A percentile compares a stretch with the other conserved stretches of the same genome.
Conservation (phyloP, 2,888 invertebrate genomes). For the Ochropacha duplaris region DNA sequence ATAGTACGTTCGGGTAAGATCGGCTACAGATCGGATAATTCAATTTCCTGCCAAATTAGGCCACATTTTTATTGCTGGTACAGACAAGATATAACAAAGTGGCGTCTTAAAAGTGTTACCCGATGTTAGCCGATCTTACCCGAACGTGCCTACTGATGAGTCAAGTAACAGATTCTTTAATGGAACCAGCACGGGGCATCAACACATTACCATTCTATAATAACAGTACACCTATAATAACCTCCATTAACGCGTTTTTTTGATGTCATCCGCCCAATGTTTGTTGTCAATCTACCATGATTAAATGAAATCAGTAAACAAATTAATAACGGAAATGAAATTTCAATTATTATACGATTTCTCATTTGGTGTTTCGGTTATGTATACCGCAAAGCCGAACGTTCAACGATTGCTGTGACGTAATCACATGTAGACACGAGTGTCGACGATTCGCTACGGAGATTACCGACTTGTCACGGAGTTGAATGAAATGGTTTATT, state of each 20-base stretch:
- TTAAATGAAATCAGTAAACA: conserved; percentile 12
- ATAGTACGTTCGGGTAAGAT: no score
- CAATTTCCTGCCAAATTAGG: no score
- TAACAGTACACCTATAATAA: not conserved
- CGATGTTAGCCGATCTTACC: no score
- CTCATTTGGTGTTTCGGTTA: conserved; percentile 9
- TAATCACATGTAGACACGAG: conserved; percentile 3
- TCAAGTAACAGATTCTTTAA: no score
- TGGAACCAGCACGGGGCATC: no score
- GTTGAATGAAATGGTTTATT: no score
- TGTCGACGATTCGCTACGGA: not conserved
- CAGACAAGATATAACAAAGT: no score
- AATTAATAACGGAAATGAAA: conserved; percentile 14
- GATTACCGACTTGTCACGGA: not conserved
- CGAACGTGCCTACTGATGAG: no score
- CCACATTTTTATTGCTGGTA: no score
- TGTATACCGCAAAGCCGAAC: conserved; percentile 9
- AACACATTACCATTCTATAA: no score
- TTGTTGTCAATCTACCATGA: not conserved
- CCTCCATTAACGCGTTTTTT: not conserved
- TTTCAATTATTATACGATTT: conserved; percentile 21
- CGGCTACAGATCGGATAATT: no score
- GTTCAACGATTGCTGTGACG: not conserved
- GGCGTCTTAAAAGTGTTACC: no score
- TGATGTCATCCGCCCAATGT: not conserved